These are phyloP conservation scores for Centruroides sculpturatus DNA, from an alignment of 1,140 invertebrate species.

Conservation along the genomic window DNA sequence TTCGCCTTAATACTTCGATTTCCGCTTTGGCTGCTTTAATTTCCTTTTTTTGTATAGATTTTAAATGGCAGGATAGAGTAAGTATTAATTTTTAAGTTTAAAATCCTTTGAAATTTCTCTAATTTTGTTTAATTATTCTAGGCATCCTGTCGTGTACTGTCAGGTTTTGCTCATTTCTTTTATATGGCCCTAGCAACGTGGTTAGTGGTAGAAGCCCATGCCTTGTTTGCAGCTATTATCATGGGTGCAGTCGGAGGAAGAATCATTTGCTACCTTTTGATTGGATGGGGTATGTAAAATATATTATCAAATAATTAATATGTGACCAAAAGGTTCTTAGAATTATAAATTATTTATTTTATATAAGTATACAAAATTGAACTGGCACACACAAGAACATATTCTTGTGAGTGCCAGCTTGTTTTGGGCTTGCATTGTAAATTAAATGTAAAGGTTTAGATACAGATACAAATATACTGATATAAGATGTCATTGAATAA, in stretches of 20 bases:
- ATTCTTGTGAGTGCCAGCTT: too few species aligned
- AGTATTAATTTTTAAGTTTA: neutral
- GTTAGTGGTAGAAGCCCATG: constrained; percentile 20
- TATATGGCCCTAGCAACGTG: constrained; percentile 20
- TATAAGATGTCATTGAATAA: too few species aligned
- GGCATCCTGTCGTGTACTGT: constrained; percentile 21
- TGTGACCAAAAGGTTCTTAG: too few species aligned
- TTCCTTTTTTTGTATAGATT: constrained; percentile 20
- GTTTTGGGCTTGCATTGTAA: too few species aligned
- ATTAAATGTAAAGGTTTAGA: too few species aligned
- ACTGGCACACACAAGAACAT: too few species aligned
- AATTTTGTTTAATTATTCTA: neutral
- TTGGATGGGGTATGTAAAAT: constrained; percentile 21
- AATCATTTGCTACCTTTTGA: constrained; percentile 18
- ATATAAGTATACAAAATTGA: too few species aligned
- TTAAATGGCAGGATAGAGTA: constrained; percentile 3
- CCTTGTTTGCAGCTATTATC: constrained; percentile 23
- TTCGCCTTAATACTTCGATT: constrained; percentile 21
- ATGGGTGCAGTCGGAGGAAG: constrained; percentile 22
- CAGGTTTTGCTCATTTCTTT: constrained; percentile 22
- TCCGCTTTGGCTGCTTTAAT: constrained; percentile 17
- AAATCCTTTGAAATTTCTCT: neutral
- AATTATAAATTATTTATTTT: too few species aligned
- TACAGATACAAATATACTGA: too few species aligned
- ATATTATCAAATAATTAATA: too few species aligned